Percentiles rank a stretch among this genome's conserved stretches.
phyloP scores from a whole-genome alignment of 2,797 vertebrate genomes.

The Hybognathus amarus region DNA sequence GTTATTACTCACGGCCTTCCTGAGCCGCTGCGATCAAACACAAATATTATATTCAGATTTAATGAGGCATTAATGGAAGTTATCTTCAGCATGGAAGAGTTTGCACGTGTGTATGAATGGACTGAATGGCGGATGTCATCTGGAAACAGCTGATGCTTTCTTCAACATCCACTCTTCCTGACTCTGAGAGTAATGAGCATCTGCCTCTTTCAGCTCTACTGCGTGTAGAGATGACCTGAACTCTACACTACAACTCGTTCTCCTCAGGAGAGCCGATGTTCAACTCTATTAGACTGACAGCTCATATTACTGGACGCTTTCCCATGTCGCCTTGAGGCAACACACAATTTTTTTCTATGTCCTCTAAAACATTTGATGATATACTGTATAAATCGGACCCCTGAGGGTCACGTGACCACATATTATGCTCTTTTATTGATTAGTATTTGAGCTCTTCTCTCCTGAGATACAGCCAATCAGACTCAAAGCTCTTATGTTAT shows the following conservation, averaged over 20 bases:
- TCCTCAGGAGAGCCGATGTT: background rate
- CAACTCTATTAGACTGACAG: background rate
- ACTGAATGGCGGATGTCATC: background rate
- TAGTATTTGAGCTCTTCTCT: too few species aligned
- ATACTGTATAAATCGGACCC: too few species aligned
- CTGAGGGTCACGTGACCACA: too few species aligned
- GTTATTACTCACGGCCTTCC: constrained; percentile 5
- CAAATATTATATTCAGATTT: background rate
- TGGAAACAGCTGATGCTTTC: background rate
- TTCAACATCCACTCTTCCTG: background rate
- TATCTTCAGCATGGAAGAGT: background rate
- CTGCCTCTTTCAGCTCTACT: background rate
- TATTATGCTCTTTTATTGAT: too few species aligned
- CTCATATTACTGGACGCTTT: too few species aligned
- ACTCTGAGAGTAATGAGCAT: background rate
- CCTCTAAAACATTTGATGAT: too few species aligned
- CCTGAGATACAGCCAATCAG: too few species aligned
- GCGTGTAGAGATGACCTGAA: background rate
- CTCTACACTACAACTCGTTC: too few species aligned
- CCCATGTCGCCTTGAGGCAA: too few species aligned
- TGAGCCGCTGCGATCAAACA: background rate
- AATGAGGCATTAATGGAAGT: background rate
- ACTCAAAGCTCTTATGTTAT: background rate
- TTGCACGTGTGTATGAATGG: background rate
- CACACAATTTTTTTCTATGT: too few species aligned